Evolutionary conservation across 2,797 vertebrate species (phyloP), one percentile per base, ranked within the genome.

Genomic region (Glyptemys insculpta): DNA sequence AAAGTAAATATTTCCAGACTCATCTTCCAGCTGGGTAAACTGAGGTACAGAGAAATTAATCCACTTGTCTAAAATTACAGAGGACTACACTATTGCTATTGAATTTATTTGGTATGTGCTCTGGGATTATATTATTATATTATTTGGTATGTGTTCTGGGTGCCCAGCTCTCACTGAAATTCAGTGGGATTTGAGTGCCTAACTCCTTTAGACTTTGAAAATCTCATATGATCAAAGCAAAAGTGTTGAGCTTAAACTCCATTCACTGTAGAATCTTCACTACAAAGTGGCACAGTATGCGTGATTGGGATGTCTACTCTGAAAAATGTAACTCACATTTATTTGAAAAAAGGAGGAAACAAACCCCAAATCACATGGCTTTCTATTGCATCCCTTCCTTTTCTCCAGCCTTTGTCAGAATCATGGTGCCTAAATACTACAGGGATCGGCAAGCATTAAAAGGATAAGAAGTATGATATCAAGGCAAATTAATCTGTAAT

Each of bases 31-130:
- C 9, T 37, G 62, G n/a, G 59, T 49, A 91, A 86, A 56, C 54
- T n/a, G 82, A 79, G 54, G 74, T 49, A 53, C 88, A 37, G 18
- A n/a, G n/a, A 21, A 37, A 52, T 81, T 86, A 68, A 74, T 92
- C 87, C 6, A 80, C 54, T 92, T 91, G 92, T 54, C 86, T 93
- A 19, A 50, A 93, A 34, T 54, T 95, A 31, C 88, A 92, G 86
- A 81, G 92, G 84, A 85, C 86, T 65, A n/a, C 34, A 16, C 34
- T 90, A 79, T 50, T 95, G 91, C 53, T 91, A 82, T 80, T 86
- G 85, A 76, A 86, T 88, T 92, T 88, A 47, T 23, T 23, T 44
- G 80, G 86, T 25, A 21, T 82, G 88, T 47, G 25, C 74, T 96
- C 34, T n/a, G 62, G 62, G 62, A 65, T n/a, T 65, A 34, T 62